phyloP scores from a whole-genome alignment of 1,140 invertebrate genomes.

The Eubasilissa regina region DNA sequence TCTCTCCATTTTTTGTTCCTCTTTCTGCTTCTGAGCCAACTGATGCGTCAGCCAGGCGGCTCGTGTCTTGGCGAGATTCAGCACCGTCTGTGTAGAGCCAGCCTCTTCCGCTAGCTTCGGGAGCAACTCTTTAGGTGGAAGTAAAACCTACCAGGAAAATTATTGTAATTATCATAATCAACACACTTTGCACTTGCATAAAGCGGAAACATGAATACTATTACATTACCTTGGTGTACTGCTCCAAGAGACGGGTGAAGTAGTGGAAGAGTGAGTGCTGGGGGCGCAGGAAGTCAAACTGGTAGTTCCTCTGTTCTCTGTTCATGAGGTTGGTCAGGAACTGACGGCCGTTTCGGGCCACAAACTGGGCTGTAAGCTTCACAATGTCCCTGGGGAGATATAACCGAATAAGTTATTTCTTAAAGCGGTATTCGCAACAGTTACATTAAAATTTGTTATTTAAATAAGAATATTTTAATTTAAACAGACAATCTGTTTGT shows the following conservation, averaged over 20 bases:
- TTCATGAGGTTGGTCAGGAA: slow-evolving; percentile 99
- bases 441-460: no score
- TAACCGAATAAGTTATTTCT: neutral
- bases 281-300: slow-evolving; percentile 98
- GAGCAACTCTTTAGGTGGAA: slow-evolving; percentile 94
- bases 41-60: slow-evolving; percentile 97
- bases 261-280: slow-evolving; percentile 99
- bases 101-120: slow-evolving; percentile 87
- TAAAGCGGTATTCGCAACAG: neutral
- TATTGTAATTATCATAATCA: neutral
- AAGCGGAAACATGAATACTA: neutral
- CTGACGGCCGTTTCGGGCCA: slow-evolving; percentile 97
- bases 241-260: slow-evolving; percentile 97
- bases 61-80: slow-evolving; percentile 94
- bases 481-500: no score
- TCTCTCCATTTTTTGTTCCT: slow-evolving; percentile 95
- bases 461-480: no score
- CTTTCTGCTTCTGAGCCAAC: slow-evolving; percentile 90
- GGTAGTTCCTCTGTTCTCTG: slow-evolving; percentile 97
- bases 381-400: slow-evolving; percentile 89
- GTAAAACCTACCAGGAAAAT: slow-evolving; percentile 74
- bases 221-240: slow-evolving; percentile 90
- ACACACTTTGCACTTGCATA: neutral
- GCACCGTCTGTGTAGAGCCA: slow-evolving; percentile 80
- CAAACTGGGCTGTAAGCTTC: slow-evolving; percentile 98